phyloP scores from a whole-genome alignment of 2,888 invertebrate species.

The Boloria selene region DNA sequence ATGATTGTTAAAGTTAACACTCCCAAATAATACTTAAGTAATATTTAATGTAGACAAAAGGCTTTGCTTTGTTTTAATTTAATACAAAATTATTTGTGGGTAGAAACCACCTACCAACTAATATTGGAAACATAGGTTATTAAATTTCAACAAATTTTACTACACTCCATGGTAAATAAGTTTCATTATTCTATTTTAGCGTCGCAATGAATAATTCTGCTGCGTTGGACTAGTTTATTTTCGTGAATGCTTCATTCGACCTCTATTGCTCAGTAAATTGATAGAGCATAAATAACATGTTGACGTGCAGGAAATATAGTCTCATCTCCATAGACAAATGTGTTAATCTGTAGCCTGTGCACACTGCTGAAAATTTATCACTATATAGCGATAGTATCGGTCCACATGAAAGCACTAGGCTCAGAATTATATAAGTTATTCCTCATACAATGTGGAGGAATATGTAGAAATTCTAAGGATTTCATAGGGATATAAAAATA shows the following conservation, averaged over 20 bases:
- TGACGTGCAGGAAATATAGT: conserved; percentile 19
- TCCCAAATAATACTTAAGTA: too few species aligned
- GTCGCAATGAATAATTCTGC: conserved; percentile 18
- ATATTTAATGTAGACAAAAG: too few species aligned
- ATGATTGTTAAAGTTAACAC: neutral
- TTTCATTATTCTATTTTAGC: conserved; percentile 23
- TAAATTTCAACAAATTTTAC: conserved; percentile 2
- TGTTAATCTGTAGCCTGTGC: conserved; percentile 15
- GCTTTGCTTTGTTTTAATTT: too few species aligned
- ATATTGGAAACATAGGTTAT: neutral
- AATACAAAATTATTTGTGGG: too few species aligned
- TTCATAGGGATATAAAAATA: neutral
- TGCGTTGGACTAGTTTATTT: conserved; percentile 27
- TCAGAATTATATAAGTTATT: conserved; percentile 1
- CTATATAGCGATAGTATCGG: neutral
- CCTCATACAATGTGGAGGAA: conserved; percentile 3
- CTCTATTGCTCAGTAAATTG: conserved; percentile 23
- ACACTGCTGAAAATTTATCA: conserved; percentile 15
- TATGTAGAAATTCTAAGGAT: neutral
- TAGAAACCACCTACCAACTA: too few species aligned
- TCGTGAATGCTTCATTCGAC: conserved; percentile 21
- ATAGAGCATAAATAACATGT: conserved; percentile 18
- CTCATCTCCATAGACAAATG: conserved; percentile 23
- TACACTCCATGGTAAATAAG: conserved; percentile 5
- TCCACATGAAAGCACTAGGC: conserved; percentile 1